phyloP scores from a whole-genome alignment of 2,888 invertebrate genomes.

The Corbicula japonica region DNA sequence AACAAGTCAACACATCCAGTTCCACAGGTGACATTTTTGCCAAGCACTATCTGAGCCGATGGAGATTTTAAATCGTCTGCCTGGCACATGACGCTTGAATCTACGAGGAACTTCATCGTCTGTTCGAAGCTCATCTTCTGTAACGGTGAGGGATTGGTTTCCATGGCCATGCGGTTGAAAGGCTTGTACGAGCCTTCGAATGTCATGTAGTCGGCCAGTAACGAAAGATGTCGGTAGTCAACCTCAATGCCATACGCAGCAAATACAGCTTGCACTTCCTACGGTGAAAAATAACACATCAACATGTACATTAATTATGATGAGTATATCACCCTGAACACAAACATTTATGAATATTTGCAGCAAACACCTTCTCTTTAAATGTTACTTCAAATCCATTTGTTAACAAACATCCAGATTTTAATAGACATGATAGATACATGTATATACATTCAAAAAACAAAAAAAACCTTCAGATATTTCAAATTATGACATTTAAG shows the following conservation, averaged over 20 bases:
- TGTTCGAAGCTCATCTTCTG: conserved; percentile 99
- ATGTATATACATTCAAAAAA: no score
- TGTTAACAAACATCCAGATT: no score
- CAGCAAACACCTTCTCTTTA: no score
- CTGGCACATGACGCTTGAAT: conserved; percentile 91
- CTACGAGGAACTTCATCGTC: conserved; percentile 93
- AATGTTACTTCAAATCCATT: no score
- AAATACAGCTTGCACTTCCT: conserved; percentile 98
- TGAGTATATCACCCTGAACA: no score
- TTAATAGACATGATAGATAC: no score
- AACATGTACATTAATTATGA: no score
- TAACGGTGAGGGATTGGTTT: conserved; percentile 95
- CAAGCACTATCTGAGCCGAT: conserved; percentile 95
- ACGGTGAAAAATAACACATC: no score
- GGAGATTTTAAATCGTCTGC: conserved; percentile 93
- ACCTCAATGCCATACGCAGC: conserved; percentile 98
- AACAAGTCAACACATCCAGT: conserved; percentile 91
- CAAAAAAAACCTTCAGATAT: no score
- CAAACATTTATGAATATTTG: no score
- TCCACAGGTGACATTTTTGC: conserved; percentile 92
- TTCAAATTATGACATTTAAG: no score
- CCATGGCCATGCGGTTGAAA: conserved; percentile 96
- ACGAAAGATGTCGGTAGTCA: conserved; percentile 95
- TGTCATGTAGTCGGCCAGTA: conserved; percentile 99
- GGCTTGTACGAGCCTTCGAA: conserved; percentile 96